Evolutionary conservation across 2,888 invertebrate species (phyloP), one percentile per base, ranked within the genome.

Genomic region (Sminthurides aquaticus): DNA sequence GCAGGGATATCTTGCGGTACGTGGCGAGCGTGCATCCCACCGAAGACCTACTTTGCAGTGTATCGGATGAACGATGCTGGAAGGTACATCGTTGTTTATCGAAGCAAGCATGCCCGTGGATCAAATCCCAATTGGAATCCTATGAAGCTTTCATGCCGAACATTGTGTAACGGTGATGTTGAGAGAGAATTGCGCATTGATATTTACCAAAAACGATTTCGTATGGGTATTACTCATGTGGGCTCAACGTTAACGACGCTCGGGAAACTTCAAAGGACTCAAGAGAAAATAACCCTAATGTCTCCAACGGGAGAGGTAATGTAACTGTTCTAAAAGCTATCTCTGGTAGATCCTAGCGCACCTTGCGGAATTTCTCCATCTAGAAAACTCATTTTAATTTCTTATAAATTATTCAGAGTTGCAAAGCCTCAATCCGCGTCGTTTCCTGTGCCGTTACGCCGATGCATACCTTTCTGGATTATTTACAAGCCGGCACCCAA

Each of bases 391-490:
- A n/a, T n/a, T n/a, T n/a, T n/a, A n/a, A n/a, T n/a, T n/a, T n/a
- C n/a, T n/a, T n/a, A n/a, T n/a, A n/a, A n/a, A n/a, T n/a, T n/a
- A n/a, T 57, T 1, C 57, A 57, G 57, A 25, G 34, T 20, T 22
- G 20, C 5, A 58, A 58, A 34, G 3, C 58, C 15, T 15, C 43
- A 5, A 20, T 58, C 1, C 25, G 28, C 28, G 43, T 58, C 1
- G 15, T 58, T 15, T 2, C 5, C 18, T 58, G 58, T 18, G 34
- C 22, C 22, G n/a, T 58, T 20, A 3, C 69, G 11, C 71, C 68
- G 67, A 74, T 78, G 2, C 77, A 76, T 69, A 79, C 82, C 2
- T 85, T 85, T 75, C 75, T 84, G 62, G 84, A 85, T 73, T 85
- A 81, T 75, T 80, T 85, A 55, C 79, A 79, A 67, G 81, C 81